Evolutionary conservation across 2,888 invertebrate species (phyloP).

Genomic region (Cataglyphis altisquamis): DNA sequence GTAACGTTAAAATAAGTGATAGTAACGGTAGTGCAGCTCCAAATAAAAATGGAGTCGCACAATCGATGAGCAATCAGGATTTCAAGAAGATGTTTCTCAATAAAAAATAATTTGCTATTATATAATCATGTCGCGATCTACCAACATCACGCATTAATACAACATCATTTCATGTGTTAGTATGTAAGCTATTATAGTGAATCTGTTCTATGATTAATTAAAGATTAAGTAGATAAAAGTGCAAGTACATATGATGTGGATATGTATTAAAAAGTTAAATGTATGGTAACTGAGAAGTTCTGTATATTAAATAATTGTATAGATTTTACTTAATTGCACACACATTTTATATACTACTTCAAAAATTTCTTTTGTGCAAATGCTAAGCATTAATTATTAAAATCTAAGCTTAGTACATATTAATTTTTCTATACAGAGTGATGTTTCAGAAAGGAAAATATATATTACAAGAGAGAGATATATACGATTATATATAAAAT

Average conservation of each 20-base stretch:
- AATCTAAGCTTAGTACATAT: conserved; percentile 14
- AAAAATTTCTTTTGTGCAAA: background rate
- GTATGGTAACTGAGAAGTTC: background rate
- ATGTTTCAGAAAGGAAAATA: conserved; percentile 25
- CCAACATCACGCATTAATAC: background rate
- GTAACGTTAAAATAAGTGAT: conserved; percentile 77
- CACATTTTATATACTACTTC: background rate
- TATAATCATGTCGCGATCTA: conserved; percentile 19
- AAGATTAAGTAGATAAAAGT: conserved; percentile 14
- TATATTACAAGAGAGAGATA: conserved; percentile 9
- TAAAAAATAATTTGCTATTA: conserved; percentile 79
- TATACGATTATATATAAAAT: conserved; percentile 66
- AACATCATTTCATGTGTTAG: conserved; percentile 9
- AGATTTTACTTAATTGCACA: conserved; percentile 7
- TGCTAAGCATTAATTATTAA: conserved; percentile 9
- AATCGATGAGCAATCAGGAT: conserved; percentile 87
- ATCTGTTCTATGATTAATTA: background rate
- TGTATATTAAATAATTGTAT: conserved; percentile 18
- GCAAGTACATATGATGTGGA: background rate
- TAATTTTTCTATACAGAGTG: conserved; percentile 6
- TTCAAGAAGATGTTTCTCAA: conserved; percentile 88
- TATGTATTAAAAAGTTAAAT: conserved; percentile 8
- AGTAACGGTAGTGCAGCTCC: conserved; percentile 65
- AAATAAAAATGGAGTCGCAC: conserved; percentile 67
- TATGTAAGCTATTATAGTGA: conserved; percentile 8